Base-by-base conservation (phyloP, 2,113 vertebrate genomes). In the Callionymus lyra region DNA sequence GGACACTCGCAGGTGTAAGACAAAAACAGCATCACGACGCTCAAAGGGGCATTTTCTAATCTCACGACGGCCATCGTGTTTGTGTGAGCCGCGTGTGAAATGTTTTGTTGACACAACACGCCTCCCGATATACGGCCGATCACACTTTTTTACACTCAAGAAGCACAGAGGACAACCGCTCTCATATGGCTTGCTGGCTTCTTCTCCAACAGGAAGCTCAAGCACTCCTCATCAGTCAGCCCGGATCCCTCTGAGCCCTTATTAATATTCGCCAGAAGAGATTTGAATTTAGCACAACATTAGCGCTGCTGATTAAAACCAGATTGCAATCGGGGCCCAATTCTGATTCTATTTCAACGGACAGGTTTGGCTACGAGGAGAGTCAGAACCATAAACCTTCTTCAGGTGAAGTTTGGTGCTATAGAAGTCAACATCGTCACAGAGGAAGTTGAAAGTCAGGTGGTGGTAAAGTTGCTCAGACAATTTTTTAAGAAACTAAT, bases 191-290 rank as follows among this genome's bases (percentile, higher is more conserved):
- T 58, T 43, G 45, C 51, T 47, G 33, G 61, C 67, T 53, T 41
- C 44, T 42, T 50, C 47, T 47, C 34, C 33, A 31, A 43, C 39
- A 34, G 34, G 40, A 57, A 47, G 45, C 49, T 47, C 19, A 1
- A 44, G 44, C 38, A 14, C 48, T 56, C 49, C 56, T 62, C 44
- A 44, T 63, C 67, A 16, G 47, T 60, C 15, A 1, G 35, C 56
- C 32, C 34, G 53, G 31, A 47, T 63, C 63, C 63, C 64, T 65
- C 1, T 47, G 63, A 72, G 65, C 39, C 47, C 31, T 51, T 47
- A 65, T 68, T 63, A 65, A 67, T 75, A 79, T 79, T 70, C 70
- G 74, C 67, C 21, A 52, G 49, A 45, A 35, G 32, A 64, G 60
- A 70, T 50, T 53, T 61, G 43, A 53, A 44, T 71, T 74, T 59